These are phyloP conservation scores for Vanessa cardui DNA, from an alignment of 2,888 invertebrate genomes.

Conservation along the genomic window DNA sequence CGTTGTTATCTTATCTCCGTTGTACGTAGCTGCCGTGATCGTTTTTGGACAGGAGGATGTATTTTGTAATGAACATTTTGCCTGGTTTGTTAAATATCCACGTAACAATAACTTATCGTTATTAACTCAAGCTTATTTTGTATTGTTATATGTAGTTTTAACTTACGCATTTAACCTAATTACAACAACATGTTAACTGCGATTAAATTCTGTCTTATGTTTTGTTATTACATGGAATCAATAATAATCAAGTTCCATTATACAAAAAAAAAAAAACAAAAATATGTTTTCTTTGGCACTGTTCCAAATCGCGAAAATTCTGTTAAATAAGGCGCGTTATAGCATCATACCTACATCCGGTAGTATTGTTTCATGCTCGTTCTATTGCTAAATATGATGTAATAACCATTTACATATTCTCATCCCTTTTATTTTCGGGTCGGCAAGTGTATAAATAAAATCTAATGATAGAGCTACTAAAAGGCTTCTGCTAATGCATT, in stretches of 20 bases:
- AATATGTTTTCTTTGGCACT: slow-evolving; percentile 17
- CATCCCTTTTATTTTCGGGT: neutral
- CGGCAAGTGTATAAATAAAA: no score
- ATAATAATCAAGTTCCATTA: neutral
- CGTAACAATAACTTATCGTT: no score
- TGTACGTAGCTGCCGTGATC: no score
- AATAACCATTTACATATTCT: neutral
- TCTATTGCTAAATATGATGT: slow-evolving; percentile 14
- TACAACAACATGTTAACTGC: neutral
- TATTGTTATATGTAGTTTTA: no score
- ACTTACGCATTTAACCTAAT: neutral
- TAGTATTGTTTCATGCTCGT: slow-evolving; percentile 17
- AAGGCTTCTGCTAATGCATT: no score
- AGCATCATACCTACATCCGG: slow-evolving; percentile 5
- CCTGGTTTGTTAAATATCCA: no score
- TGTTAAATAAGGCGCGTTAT: slow-evolving; percentile 12
- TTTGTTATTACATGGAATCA: neutral
- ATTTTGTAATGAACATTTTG: no score
- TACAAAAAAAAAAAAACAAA: neutral
- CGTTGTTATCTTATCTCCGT: no score
- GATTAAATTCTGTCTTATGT: neutral
- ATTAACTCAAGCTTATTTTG: no score
- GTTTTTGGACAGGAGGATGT: no score
- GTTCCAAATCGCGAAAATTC: slow-evolving; percentile 32
- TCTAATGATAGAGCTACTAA: no score